Percentiles rank a stretch among this genome's conserved stretches.
Evolutionary conservation across 2,888 invertebrate species (phyloP).

Genomic region (Drosophila prolongata): DNA sequence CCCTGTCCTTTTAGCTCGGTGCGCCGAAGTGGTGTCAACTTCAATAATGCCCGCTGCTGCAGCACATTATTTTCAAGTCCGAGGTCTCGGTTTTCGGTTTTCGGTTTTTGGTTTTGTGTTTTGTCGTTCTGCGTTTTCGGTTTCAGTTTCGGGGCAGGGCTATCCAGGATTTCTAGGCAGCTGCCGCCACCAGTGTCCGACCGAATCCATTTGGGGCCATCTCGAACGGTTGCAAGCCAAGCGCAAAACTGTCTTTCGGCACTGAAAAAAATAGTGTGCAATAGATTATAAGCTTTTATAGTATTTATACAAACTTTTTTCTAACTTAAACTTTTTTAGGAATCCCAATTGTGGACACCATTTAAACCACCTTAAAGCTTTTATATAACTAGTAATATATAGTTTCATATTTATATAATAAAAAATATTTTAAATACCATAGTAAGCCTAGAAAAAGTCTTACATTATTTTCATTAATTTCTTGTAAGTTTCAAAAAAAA

Average conservation of each 20-base stretch:
- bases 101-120: neutral
- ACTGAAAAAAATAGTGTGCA: conserved; percentile 2
- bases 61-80: conserved; percentile 53
- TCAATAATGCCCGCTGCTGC: conserved; percentile 56
- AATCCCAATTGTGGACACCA: too few species aligned
- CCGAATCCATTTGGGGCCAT: conserved; percentile 61
- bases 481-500: too few species aligned
- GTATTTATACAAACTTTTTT: too few species aligned
- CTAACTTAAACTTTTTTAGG: too few species aligned
- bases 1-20: conserved; percentile 12
- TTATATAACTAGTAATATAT: too few species aligned
- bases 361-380: too few species aligned
- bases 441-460: too few species aligned
- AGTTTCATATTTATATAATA: too few species aligned
- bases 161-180: conserved; percentile 54
- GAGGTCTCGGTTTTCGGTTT: conserved; percentile 41
- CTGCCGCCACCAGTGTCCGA: conserved; percentile 56
- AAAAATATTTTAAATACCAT: too few species aligned
- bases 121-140: conserved; percentile 9
- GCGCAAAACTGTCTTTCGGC: conserved; percentile 28
- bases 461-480: too few species aligned
- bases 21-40: conserved; percentile 34
- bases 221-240: conserved; percentile 39
- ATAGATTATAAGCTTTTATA: too few species aligned
- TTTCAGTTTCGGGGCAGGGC: conserved; percentile 12